phyloP scores from a whole-genome alignment of 2,797 vertebrate species.

The Cirrhinus mrigala region DNA sequence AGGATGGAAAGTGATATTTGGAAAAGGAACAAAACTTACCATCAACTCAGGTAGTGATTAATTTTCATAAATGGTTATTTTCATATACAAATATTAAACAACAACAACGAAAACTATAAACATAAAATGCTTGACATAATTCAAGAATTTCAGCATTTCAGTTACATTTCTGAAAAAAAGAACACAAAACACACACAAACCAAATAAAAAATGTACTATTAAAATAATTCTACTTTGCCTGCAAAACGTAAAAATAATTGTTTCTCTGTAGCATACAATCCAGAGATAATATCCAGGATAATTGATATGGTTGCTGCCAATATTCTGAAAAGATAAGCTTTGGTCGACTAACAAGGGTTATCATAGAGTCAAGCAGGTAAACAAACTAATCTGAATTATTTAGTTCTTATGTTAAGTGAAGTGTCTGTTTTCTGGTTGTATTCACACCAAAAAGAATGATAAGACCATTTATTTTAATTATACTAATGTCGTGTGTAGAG shows the following conservation, averaged over 20 bases:
- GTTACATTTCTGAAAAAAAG: neutral
- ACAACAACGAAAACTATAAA: neutral
- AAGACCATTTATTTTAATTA: neutral
- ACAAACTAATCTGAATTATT: neutral
- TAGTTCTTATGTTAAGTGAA: neutral
- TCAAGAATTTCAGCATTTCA: neutral
- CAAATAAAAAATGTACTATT: neutral
- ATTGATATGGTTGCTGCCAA: neutral
- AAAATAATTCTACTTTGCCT: neutral
- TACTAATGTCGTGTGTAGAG: neutral
- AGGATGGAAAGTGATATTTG: conserved; percentile 43
- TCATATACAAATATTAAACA: neutral
- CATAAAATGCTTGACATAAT: neutral
- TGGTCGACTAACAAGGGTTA: neutral
- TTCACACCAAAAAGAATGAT: neutral
- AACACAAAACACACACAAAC: neutral
- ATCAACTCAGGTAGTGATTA: conserved; percentile 35
- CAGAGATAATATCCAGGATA: neutral
- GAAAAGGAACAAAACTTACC: conserved; percentile 45
- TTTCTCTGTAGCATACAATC: neutral
- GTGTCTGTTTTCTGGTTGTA: neutral
- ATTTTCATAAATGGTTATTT: neutral
- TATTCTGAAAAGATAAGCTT: conserved; percentile 23
- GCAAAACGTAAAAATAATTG: neutral
- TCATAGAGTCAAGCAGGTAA: no score